These are phyloP conservation scores for Plotosus lineatus DNA, from an alignment of 2,113 vertebrate species.

Conservation along the genomic window DNA sequence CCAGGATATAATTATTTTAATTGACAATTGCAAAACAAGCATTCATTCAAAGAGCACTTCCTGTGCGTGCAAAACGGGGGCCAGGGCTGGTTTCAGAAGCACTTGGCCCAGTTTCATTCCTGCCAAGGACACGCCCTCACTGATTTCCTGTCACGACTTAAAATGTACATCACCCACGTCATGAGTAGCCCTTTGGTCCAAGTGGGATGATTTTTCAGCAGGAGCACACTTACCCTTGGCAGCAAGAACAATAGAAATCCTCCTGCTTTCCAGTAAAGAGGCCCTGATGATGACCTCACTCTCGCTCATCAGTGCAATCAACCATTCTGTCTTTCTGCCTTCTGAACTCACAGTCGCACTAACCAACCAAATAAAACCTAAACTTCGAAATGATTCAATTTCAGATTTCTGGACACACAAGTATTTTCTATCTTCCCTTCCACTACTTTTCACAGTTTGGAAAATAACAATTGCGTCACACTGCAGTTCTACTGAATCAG, in stretches of 20 bases:
- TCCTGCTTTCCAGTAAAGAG: constrained; percentile 19
- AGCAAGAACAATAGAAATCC: neutral
- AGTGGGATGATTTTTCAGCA: neutral
- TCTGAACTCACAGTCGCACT: neutral
- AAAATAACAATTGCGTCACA: neutral
- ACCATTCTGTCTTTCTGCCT: neutral
- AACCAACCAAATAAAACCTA: neutral
- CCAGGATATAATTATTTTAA: neutral
- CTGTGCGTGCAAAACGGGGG: neutral
- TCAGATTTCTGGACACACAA: neutral
- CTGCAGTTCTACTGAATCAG: neutral
- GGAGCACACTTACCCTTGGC: neutral
- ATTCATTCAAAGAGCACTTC: neutral
- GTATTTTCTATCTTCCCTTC: neutral
- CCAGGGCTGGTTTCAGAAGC: neutral
- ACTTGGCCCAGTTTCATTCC: constrained; percentile 1
- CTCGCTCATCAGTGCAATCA: neutral
- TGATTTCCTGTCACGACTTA: neutral
- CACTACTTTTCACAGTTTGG: neutral
- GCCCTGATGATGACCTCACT: constrained; percentile 4
- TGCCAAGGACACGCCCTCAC: neutral
- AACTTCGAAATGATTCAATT: neutral
- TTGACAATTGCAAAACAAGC: neutral
- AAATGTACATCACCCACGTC: neutral
- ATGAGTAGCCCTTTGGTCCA: neutral